Evolutionary conservation across 2,888 invertebrate genomes (phyloP).

Genomic region (Dromius quadrimaculatus): DNA sequence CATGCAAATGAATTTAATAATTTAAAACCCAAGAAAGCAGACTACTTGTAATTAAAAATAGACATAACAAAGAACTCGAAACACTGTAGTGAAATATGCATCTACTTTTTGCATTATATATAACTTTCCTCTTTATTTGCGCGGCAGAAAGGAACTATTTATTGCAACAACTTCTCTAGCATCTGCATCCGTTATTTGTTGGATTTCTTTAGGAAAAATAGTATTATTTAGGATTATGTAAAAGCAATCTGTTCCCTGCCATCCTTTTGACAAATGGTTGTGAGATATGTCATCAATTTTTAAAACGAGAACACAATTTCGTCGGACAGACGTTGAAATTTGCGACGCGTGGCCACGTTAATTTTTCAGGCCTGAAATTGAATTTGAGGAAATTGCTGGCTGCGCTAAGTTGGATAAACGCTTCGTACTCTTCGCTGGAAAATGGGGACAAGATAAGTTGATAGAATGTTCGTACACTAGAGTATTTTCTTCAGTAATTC

Average conservation of each 20-base stretch:
- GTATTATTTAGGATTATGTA: no score
- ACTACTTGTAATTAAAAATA: constrained; percentile 45
- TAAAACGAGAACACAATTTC: constrained; percentile 39
- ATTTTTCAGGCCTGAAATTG: constrained; percentile 38
- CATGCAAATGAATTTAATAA: constrained; percentile 42
- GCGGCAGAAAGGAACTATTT: constrained; percentile 32
- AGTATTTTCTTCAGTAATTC: no score
- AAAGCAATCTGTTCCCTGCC: constrained; percentile 28
- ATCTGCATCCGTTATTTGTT: constrained; percentile 32
- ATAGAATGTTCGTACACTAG: no score
- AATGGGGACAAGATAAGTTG: neutral
- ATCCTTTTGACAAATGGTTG: constrained; percentile 18
- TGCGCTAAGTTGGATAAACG: constrained; percentile 3
- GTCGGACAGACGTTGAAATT: constrained; percentile 35
- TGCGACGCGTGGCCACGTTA: constrained; percentile 30
- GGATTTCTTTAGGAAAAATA: neutral
- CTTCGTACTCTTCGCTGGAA: neutral
- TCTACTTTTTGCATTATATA: constrained; percentile 24
- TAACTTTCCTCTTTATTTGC: constrained; percentile 28
- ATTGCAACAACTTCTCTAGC: constrained; percentile 14
- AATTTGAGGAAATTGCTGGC: constrained; percentile 19
- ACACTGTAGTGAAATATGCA: constrained; percentile 30
- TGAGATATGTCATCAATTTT: constrained; percentile 41
- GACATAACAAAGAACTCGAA: constrained; percentile 18
- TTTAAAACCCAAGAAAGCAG: constrained; percentile 29